Evolutionary conservation across 2,888 invertebrate genomes (phyloP).

Genomic region (Drosophila diplacantha): DNA sequence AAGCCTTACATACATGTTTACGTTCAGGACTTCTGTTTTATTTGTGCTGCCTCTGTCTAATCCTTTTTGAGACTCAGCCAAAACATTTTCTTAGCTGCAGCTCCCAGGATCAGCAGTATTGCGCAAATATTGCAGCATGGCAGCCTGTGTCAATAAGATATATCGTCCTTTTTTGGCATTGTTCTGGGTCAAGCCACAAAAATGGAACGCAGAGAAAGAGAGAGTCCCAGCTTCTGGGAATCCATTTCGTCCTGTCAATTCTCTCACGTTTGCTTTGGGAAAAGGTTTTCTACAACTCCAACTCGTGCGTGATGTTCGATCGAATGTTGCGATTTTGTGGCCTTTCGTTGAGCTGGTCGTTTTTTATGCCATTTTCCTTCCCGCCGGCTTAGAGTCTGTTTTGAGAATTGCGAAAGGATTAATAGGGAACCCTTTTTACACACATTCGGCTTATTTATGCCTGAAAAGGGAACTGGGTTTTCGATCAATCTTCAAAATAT

Average conservation of each 20-base stretch:
- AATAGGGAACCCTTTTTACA: constrained; percentile 17
- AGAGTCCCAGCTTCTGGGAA: constrained; percentile 59
- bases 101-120: constrained; percentile 53
- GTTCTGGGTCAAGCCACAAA: constrained; percentile 53
- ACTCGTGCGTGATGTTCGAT: constrained; percentile 59
- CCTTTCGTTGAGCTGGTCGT: not conserved
- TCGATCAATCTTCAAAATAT: not conserved
- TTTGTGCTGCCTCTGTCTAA: constrained; percentile 36
- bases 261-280: constrained; percentile 62
- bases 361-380: constrained; percentile 35
- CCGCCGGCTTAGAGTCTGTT: constrained; percentile 43
- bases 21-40: constrained; percentile 30
- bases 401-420: constrained; percentile 59
- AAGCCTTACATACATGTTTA: constrained; percentile 48
- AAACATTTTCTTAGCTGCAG: constrained; percentile 69
- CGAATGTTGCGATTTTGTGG: constrained; percentile 63
- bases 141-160: constrained; percentile 66
- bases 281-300: constrained; percentile 20
- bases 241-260: constrained; percentile 26
- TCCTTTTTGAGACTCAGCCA: constrained; percentile 61
- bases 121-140: constrained; percentile 57
- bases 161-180: constrained; percentile 35
- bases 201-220: constrained; percentile 37
- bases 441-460: not conserved
- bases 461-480: not conserved